Percentiles rank a stretch among this genome's conserved stretches.
Evolutionary conservation across 2,113 vertebrate species (phyloP).

Genomic region (rabbit (Oryctolagus cuniculus)): DNA sequence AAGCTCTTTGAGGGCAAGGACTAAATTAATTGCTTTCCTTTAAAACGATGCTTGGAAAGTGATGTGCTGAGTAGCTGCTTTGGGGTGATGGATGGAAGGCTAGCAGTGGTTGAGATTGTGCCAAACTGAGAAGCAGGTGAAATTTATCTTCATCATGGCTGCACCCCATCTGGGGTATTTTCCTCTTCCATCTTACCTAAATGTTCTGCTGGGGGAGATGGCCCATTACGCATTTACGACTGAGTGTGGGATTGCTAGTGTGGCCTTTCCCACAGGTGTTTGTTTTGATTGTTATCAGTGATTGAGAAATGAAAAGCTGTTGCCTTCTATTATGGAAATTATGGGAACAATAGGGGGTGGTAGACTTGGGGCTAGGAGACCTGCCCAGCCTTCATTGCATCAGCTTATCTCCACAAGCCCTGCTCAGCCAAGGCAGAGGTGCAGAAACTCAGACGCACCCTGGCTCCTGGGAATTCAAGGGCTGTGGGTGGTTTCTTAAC

Average conservation of each 20-base stretch:
- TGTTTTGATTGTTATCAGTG: slow-evolving; percentile 57
- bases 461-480: neutral
- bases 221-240: neutral
- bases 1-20: neutral
- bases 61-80: neutral
- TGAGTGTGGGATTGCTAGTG: slow-evolving; percentile 11
- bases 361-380: neutral
- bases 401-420: neutral
- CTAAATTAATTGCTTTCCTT: neutral
- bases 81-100: neutral
- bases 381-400: neutral
- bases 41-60: neutral
- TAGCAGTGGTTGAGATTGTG: neutral
- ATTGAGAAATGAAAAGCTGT: slow-evolving; percentile 51
- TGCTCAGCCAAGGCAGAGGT: neutral
- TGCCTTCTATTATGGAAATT: slow-evolving; percentile 65
- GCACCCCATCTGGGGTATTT: neutral
- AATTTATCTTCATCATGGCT: neutral
- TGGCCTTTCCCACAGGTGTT: slow-evolving; percentile 51
- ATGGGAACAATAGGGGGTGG: neutral
- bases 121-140: neutral
- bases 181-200: neutral
- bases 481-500: neutral
- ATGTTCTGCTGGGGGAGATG: neutral
- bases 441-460: neutral